phyloP scores from a whole-genome alignment of 2,888 invertebrate species.

The Cynaeus angustus region DNA sequence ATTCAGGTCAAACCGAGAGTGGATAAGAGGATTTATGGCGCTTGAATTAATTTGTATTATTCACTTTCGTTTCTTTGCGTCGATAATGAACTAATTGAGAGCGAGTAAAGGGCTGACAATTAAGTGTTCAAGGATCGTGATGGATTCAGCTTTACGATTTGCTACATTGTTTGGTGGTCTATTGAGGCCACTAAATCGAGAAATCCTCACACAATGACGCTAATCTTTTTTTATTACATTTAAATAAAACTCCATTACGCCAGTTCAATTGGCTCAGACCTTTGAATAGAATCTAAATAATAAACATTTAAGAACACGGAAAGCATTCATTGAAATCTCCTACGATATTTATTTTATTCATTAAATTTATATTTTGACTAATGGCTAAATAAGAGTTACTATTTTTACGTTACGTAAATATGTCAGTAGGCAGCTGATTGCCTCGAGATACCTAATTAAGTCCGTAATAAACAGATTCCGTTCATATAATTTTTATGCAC shows the following conservation, averaged over 20 bases:
- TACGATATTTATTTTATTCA: constrained; percentile 16
- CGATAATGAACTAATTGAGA: constrained; percentile 13
- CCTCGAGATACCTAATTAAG: constrained; percentile 28
- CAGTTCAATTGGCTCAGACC: background rate
- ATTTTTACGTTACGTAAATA: constrained; percentile 29
- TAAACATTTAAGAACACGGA: background rate
- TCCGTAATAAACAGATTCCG: constrained; percentile 30
- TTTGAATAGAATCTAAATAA: constrained; percentile 15
- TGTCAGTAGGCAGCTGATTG: constrained; percentile 16
- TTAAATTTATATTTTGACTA: constrained; percentile 9
- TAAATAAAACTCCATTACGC: constrained; percentile 17
- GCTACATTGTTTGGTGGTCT: constrained; percentile 10
- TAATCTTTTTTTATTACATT: constrained; percentile 15
- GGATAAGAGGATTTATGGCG: constrained; percentile 19
- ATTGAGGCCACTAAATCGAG: constrained; percentile 20
- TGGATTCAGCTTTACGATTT: constrained; percentile 8
- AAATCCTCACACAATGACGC: constrained; percentile 18
- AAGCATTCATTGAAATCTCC: background rate
- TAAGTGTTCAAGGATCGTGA: constrained; percentile 18
- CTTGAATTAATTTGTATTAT: constrained; percentile 18
- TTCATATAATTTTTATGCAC: constrained; percentile 29
- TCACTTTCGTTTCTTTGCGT: constrained; percentile 18
- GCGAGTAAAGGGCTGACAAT: constrained; percentile 14
- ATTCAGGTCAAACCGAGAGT: constrained; percentile 30
- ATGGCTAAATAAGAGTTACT: constrained; percentile 13